Percentiles rank a stretch among this genome's conserved stretches.
Evolutionary conservation across 2,888 invertebrate species (phyloP).

Genomic region (Aphelenchoides bicaudatus): DNA sequence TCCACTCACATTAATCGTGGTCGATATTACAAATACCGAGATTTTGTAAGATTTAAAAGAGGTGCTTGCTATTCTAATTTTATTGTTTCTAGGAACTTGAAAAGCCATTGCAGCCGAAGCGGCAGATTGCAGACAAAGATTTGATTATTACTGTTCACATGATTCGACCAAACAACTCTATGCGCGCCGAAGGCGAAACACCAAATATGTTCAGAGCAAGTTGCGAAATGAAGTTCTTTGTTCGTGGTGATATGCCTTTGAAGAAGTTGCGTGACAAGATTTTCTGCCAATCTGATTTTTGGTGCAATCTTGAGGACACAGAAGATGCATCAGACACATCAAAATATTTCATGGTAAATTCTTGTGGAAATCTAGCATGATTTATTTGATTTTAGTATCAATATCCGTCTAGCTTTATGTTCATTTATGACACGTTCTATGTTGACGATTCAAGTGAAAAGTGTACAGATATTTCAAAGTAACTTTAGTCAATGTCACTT

Average conservation of each 20-base stretch:
- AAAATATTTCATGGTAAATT: slow-evolving; percentile 34
- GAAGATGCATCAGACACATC: slow-evolving; percentile 28
- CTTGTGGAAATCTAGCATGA: neutral
- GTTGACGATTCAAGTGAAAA: slow-evolving; percentile 69
- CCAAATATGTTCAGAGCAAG: slow-evolving; percentile 18
- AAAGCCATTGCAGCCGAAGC: slow-evolving; percentile 18
- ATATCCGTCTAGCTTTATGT: slow-evolving; percentile 74
- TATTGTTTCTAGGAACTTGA: slow-evolving; percentile 23
- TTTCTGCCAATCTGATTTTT: slow-evolving; percentile 71
- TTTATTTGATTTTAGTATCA: slow-evolving; percentile 64
- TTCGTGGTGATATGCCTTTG: slow-evolving; percentile 71
- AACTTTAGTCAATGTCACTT: slow-evolving; percentile 20
- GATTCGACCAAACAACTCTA: slow-evolving; percentile 29
- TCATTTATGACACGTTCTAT: slow-evolving; percentile 76
- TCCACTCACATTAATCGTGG: slow-evolving; percentile 26
- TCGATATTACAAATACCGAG: slow-evolving; percentile 33
- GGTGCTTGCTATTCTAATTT: neutral
- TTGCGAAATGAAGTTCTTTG: slow-evolving; percentile 47
- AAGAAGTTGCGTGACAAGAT: slow-evolving; percentile 74
- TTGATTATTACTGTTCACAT: slow-evolving; percentile 38
- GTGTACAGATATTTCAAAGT: slow-evolving; percentile 70
- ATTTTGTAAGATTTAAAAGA: slow-evolving; percentile 24
- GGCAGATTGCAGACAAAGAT: slow-evolving; percentile 18
- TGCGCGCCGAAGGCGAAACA: neutral
- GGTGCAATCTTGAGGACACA: slow-evolving; percentile 53